These are phyloP conservation scores for Melinopterus prodromus DNA, from an alignment of 2,888 invertebrate species.

Conservation along the genomic window DNA sequence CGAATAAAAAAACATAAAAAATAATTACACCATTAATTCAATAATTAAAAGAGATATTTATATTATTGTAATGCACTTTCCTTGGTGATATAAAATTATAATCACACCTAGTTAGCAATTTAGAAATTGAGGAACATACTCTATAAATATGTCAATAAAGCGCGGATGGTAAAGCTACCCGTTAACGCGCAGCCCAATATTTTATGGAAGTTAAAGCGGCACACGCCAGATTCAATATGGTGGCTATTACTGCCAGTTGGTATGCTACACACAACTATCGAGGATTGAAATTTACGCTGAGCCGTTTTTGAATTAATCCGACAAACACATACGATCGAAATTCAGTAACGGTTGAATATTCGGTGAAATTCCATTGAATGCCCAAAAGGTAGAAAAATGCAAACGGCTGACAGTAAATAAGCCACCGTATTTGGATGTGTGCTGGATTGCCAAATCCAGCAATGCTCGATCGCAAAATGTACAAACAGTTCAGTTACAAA, in stretches of 20 bases:
- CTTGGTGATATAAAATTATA: neutral
- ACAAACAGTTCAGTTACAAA: neutral
- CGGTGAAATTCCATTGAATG: neutral
- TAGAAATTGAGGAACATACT: neutral
- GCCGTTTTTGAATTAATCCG: neutral
- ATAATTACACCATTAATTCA: too few relatives aligned
- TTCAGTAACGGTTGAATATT: neutral
- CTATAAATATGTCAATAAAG: neutral
- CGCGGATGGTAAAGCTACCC: neutral
- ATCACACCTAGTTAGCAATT: neutral
- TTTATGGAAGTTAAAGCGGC: neutral
- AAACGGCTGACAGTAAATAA: neutral
- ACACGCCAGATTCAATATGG: neutral
- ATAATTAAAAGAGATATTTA: too few relatives aligned
- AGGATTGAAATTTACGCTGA: neutral
- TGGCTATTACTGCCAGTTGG: neutral
- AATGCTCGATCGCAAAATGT: too few relatives aligned
- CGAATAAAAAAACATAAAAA: too few relatives aligned
- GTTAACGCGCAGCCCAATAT: neutral
- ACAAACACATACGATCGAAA: conserved; percentile 4
- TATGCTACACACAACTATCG: neutral
- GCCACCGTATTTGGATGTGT: neutral
- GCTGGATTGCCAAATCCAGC: too few relatives aligned
- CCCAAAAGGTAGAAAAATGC: neutral
- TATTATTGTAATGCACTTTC: too few relatives aligned